These are phyloP conservation scores for Ictalurus furcatus DNA, from an alignment of 2,113 vertebrate species.

Conservation along the genomic window DNA sequence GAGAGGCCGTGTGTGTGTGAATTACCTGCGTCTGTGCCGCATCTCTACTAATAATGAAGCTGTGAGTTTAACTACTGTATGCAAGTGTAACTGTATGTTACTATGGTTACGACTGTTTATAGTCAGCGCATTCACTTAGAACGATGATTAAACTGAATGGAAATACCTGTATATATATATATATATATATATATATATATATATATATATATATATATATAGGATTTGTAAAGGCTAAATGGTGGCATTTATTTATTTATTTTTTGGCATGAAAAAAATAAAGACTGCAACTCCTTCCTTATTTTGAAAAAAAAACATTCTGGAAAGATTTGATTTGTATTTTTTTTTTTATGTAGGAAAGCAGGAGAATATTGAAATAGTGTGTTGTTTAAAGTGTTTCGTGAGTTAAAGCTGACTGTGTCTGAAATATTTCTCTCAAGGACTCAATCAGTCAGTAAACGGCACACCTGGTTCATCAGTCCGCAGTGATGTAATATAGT, in stretches of 20 bases:
- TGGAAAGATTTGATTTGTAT: background rate
- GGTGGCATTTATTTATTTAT: background rate
- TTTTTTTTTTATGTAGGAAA: background rate
- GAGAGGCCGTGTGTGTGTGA: too few species aligned
- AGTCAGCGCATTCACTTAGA: too few species aligned
- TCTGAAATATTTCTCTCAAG: background rate
- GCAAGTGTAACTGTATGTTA: too few species aligned
- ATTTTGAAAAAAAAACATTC: background rate
- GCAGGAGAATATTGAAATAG: background rate
- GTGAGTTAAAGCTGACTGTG: background rate
- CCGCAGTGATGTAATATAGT: background rate
- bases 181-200: too few species aligned
- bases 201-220: too few species aligned
- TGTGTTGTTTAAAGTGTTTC: background rate
- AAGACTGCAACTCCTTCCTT: background rate
- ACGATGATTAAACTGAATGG: too few species aligned
- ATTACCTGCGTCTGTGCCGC: too few species aligned
- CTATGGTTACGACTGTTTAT: too few species aligned
- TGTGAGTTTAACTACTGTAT: too few species aligned
- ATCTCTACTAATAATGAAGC: too few species aligned
- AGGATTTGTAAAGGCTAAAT: background rate
- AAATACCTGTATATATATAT: too few species aligned
- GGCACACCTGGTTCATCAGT: conserved; percentile 20
- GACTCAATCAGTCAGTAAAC: background rate
- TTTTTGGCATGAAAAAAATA: background rate